phyloP scores from a whole-genome alignment of 1,140 invertebrate genomes.

The Gryon sp. region DNA sequence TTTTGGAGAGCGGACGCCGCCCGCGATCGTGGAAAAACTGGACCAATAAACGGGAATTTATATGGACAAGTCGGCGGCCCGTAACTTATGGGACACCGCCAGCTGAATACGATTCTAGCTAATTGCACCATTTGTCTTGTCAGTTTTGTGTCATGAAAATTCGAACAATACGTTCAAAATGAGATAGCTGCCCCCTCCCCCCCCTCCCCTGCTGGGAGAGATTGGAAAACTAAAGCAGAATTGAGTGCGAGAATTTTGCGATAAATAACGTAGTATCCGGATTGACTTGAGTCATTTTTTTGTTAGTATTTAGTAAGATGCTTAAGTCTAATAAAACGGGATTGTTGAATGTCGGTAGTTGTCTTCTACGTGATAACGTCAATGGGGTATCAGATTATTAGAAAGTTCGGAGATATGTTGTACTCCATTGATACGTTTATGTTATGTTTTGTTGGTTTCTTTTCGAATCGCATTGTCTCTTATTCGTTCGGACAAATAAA shows the following conservation, averaged over 20 bases:
- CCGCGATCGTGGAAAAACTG: constrained; percentile 55
- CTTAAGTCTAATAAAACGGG: no score
- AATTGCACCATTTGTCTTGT: constrained; percentile 60
- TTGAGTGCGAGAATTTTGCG: no score
- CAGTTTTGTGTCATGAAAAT: constrained; percentile 14
- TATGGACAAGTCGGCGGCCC: constrained; percentile 43
- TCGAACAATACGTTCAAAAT: no score
- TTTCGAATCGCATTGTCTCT: constrained; percentile 34
- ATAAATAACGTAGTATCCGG: no score
- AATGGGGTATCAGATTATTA: constrained; percentile 15
- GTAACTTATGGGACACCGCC: constrained; percentile 55
- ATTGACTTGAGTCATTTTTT: no score
- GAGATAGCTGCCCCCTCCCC: no score
- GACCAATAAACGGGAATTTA: constrained; percentile 65
- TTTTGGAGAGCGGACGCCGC: constrained; percentile 30
- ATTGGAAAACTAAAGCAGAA: no score
- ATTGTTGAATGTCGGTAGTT: background rate
- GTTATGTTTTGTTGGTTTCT: constrained; percentile 26
- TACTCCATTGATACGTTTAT: constrained; percentile 14
- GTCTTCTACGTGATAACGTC: constrained; percentile 1
- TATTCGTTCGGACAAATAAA: constrained; percentile 38
- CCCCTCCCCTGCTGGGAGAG: no score
- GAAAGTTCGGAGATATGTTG: constrained; percentile 39
- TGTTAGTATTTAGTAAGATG: no score
- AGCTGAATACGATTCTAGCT: constrained; percentile 32